A percentile compares a stretch with the other conserved stretches of the same genome.
phyloP scores from a whole-genome alignment of 1,140 invertebrate species.

The Thalassaphorura encarpata region DNA sequence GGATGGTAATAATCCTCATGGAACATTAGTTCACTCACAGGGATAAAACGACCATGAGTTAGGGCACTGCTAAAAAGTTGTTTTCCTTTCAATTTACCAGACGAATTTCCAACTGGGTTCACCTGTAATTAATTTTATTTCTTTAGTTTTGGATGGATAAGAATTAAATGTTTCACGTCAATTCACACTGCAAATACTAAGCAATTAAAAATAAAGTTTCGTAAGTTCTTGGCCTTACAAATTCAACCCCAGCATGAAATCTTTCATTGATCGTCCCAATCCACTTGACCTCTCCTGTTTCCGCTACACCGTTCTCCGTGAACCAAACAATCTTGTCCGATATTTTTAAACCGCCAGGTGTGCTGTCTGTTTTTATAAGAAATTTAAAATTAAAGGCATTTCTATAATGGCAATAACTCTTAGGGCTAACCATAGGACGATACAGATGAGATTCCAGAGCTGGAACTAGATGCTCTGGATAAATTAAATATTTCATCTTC shows the following conservation, averaged over 20 bases:
- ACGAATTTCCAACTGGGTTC: slow-evolving; percentile 2
- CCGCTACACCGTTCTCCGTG: background rate
- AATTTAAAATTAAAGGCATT: background rate
- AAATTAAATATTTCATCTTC: too few species aligned
- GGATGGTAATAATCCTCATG: background rate
- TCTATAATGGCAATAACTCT: too few species aligned
- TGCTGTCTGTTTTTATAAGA: background rate
- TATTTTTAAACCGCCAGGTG: background rate
- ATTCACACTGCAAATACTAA: background rate
- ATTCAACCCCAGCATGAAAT: slow-evolving; percentile 7
- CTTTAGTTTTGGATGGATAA: background rate
- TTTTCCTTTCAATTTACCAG: background rate
- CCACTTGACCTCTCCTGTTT: slow-evolving; percentile 3
- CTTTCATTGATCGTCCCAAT: background rate
- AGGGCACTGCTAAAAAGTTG: background rate
- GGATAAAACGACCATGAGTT: slow-evolving; percentile 1
- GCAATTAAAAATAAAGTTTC: background rate
- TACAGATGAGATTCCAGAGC: too few species aligned
- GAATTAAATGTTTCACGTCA: slow-evolving; percentile 1
- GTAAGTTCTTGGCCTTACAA: slow-evolving; percentile 4
- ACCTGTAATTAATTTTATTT: background rate
- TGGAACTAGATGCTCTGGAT: too few species aligned
- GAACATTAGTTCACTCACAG: background rate
- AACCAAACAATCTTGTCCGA: slow-evolving; percentile 5
- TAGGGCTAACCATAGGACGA: too few species aligned